Evolutionary conservation across 2,113 vertebrate species (phyloP).

Genomic region (Chloropsis hardwickii): DNA sequence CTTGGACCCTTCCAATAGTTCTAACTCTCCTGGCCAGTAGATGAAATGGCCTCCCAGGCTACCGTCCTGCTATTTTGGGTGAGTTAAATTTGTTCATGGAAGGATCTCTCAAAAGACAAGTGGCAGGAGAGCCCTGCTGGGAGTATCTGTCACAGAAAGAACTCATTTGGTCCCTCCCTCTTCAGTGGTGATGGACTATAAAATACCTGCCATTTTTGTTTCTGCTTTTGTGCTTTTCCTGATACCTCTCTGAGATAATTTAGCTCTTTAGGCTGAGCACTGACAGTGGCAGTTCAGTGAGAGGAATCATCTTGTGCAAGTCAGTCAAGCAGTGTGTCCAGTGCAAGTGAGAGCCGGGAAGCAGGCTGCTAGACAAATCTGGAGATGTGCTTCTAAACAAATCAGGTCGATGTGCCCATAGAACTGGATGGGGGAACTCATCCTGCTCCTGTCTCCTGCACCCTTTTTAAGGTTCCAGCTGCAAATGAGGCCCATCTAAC

Average conservation of each 20-base stretch:
- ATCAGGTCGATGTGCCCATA: accelerated
- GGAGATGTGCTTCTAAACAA: not conserved
- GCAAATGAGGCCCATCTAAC: not conserved
- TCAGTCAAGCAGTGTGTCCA: not conserved
- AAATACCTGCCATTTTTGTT: not conserved
- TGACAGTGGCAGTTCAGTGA: not conserved
- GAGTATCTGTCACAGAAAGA: not conserved
- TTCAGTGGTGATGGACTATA: not conserved
- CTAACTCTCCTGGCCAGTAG: not conserved
- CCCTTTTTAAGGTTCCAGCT: not conserved
- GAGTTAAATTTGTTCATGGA: conserved; percentile 16
- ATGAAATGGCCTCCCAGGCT: not conserved
- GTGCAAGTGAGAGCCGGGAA: not conserved
- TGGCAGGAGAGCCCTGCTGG: not conserved
- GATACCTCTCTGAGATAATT: not conserved
- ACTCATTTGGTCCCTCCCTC: not conserved
- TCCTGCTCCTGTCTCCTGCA: not conserved
- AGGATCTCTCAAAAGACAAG: not conserved
- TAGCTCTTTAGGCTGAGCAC: not conserved
- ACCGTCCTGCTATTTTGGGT: not conserved
- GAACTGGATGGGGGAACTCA: not conserved
- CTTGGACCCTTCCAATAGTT: not conserved
- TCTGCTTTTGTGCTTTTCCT: not conserved
- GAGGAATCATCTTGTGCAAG: not conserved
- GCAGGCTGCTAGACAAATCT: not conserved